Conservation (phyloP, 2,113 vertebrate genomes). For the Sapajus apella region DNA sequence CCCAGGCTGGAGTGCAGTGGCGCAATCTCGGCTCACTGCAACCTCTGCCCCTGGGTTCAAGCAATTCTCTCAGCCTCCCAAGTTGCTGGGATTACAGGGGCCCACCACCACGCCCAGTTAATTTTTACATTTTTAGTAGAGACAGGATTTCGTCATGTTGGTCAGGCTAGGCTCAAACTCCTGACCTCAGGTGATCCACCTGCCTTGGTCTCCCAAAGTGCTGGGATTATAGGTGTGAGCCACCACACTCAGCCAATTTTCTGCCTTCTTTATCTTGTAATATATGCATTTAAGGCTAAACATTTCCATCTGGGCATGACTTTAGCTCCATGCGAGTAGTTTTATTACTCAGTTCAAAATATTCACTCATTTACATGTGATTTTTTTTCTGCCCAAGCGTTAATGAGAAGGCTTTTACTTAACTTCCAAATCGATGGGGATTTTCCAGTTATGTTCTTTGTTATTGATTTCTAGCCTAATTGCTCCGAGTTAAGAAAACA, state of each 20-base stretch:
- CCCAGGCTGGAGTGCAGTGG: too few species aligned
- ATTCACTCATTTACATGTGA: neutral
- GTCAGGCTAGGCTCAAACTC: too few species aligned
- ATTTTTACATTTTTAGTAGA: too few species aligned
- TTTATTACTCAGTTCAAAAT: neutral
- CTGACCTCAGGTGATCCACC: too few species aligned
- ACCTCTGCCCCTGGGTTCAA: too few species aligned
- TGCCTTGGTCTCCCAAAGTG: too few species aligned
- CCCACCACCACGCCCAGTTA: accelerated
- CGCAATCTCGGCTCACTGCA: too few species aligned
- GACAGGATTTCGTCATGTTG: too few species aligned
- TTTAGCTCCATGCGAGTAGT: neutral
- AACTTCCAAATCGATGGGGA: neutral
- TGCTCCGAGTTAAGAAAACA: neutral
- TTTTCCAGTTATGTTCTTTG: neutral
- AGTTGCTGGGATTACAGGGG: too few species aligned
- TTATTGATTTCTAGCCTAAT: neutral
- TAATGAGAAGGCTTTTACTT: neutral
- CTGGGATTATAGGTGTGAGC: too few species aligned
- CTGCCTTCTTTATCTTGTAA: neutral
- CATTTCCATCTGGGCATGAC: neutral
- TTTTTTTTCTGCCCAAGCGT: neutral
- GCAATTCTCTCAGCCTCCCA: too few species aligned
- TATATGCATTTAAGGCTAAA: accelerated
- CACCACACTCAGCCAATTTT: too few species aligned